These are phyloP conservation scores for Drosophila ambigua DNA, from an alignment of 1,140 invertebrate species.

Conservation along the genomic window DNA sequence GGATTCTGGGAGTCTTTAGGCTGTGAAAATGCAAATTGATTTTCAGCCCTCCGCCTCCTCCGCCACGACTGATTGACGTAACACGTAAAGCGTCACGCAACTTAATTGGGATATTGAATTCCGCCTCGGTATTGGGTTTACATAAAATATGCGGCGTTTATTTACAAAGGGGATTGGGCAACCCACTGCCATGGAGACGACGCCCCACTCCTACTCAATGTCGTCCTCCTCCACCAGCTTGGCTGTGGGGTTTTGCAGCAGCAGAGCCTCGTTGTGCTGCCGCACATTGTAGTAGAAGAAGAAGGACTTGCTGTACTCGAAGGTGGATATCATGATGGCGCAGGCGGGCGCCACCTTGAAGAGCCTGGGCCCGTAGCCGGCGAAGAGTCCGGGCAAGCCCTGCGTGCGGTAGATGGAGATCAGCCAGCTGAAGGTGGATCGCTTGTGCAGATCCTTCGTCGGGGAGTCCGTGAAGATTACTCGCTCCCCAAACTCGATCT, in stretches of 20 bases:
- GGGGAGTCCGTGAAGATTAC: conserved; percentile 89
- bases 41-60: conserved; percentile 2
- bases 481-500: conserved; percentile 97
- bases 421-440: conserved; percentile 84
- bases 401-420: conserved; percentile 87
- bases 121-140: background rate
- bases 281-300: conserved; percentile 88
- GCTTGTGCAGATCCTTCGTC: conserved; percentile 50
- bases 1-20: conserved; percentile 2
- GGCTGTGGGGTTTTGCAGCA: conserved; percentile 46
- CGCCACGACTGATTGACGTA: conserved; percentile 12
- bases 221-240: conserved; percentile 46
- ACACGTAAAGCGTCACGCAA: conserved; percentile 13
- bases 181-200: background rate
- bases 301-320: conserved; percentile 96
- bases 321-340: conserved; percentile 98
- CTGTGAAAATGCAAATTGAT: conserved; percentile 47
- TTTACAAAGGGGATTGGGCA: conserved; percentile 11
- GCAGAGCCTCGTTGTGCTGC: conserved; percentile 82
- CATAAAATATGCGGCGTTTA: conserved; percentile 45
- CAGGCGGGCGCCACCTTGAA: conserved; percentile 98
- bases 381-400: conserved; percentile 90
- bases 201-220: conserved; percentile 23
- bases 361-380: conserved; percentile 93
- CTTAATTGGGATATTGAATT: conserved; percentile 43